Evolutionary conservation across 2,113 vertebrate species (phyloP).

Genomic region (Pipra filicauda): DNA sequence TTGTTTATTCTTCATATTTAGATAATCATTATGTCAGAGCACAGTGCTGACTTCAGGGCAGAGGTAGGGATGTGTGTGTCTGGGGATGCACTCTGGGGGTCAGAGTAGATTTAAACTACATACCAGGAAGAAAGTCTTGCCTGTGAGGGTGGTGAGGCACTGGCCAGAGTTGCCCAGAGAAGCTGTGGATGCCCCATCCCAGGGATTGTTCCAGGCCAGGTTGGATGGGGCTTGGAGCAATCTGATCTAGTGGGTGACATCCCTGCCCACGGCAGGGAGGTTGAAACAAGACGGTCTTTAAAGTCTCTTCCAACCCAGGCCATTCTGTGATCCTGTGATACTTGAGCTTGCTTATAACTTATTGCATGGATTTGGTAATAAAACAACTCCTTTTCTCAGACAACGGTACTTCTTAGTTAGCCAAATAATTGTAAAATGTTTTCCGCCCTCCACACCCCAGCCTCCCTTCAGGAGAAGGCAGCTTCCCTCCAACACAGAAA

Average conservation of each 20-base stretch:
- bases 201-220: not conserved
- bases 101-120: not conserved
- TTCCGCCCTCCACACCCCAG: not conserved
- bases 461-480: not conserved
- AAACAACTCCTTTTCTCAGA: slow-evolving; percentile 1
- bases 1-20: not conserved
- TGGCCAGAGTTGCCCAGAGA: not conserved
- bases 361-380: not conserved
- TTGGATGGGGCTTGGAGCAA: not conserved
- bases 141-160: not conserved
- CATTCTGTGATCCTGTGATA: not conserved
- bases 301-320: not conserved
- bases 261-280: too few relatives aligned
- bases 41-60: not conserved
- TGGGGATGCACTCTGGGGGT: not conserved
- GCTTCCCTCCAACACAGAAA: slow-evolving; percentile 4
- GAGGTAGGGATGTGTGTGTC: not conserved
- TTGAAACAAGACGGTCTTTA: rapidly evolving
- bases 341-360: not conserved
- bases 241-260: not conserved
- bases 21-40: not conserved
- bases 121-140: not conserved
- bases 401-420: not conserved
- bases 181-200: not conserved
- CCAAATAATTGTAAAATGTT: not conserved